phyloP scores from a whole-genome alignment of 2,888 invertebrate species.

The Stenodera caucasica region DNA sequence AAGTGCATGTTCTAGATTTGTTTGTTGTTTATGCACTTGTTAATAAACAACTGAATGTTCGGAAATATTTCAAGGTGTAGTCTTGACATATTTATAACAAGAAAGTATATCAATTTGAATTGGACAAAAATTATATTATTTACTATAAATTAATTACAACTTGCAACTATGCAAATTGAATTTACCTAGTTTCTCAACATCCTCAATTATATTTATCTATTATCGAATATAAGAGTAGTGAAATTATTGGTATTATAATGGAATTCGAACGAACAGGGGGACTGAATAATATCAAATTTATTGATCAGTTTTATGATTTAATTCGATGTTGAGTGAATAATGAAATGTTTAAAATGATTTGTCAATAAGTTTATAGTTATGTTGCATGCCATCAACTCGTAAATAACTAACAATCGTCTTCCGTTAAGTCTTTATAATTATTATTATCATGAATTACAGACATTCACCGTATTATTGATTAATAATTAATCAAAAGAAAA shows the following conservation, averaged over 20 bases:
- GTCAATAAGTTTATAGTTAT: constrained; percentile 4
- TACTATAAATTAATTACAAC: too few relatives aligned
- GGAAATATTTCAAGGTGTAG: not conserved
- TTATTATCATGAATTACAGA: not conserved
- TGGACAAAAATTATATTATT: too few relatives aligned
- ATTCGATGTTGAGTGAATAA: not conserved
- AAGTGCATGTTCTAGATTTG: constrained; percentile 6
- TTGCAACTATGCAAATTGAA: too few relatives aligned
- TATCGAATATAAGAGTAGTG: too few relatives aligned
- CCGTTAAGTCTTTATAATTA: not conserved
- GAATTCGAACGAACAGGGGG: too few relatives aligned
- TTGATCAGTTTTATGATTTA: not conserved
- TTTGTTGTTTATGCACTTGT: constrained; percentile 1
- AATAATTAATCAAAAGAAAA: not conserved
- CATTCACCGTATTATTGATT: not conserved
- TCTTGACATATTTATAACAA: constrained; percentile 2
- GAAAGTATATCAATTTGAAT: not conserved
- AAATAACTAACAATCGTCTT: not conserved
- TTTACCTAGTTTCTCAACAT: too few relatives aligned
- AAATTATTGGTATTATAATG: too few relatives aligned
- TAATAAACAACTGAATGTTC: not conserved
- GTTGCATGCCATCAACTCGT: constrained; percentile 5
- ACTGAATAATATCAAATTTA: not conserved
- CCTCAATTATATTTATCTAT: too few relatives aligned
- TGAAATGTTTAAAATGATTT: constrained; percentile 1